Conservation (phyloP, 2,113 vertebrate genomes). For the Zosterops hypoxanthus region DNA sequence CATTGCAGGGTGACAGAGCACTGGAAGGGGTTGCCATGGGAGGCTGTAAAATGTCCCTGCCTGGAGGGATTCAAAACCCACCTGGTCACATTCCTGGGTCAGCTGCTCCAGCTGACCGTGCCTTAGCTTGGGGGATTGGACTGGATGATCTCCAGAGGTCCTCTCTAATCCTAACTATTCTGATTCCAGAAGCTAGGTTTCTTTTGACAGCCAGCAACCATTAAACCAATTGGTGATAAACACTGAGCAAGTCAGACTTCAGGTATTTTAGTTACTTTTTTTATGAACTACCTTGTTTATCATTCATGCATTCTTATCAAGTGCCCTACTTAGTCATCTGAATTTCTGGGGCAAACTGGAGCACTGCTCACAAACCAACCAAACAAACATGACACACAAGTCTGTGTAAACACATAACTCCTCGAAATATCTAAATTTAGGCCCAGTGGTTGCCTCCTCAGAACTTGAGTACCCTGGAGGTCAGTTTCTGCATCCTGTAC, state of each 20-base stretch:
- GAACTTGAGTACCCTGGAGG: not conserved
- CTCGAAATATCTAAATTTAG: not conserved
- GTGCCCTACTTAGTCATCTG: not conserved
- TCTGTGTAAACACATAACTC: not conserved
- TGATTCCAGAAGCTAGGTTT: not conserved
- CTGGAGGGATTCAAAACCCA: not conserved
- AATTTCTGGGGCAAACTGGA: not conserved
- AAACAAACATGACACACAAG: not conserved
- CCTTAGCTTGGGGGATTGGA: not conserved
- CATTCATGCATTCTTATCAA: not conserved
- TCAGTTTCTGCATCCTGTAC: not conserved
- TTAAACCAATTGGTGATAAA: not conserved
- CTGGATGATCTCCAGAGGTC: not conserved
- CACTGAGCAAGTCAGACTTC: not conserved
- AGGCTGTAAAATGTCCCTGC: rapidly evolving
- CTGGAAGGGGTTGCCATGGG: not conserved
- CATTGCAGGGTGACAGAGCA: not conserved
- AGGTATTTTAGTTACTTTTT: not conserved
- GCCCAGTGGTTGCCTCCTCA: not conserved
- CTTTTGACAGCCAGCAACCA: not conserved
- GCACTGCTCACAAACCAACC: not conserved
- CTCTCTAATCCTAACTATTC: not conserved
- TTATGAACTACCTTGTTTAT: not conserved
- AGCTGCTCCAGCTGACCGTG: not conserved
- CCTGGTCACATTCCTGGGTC: not conserved